Conservation (phyloP, 2,797 vertebrate genomes). For the Oreortyx pictus region DNA sequence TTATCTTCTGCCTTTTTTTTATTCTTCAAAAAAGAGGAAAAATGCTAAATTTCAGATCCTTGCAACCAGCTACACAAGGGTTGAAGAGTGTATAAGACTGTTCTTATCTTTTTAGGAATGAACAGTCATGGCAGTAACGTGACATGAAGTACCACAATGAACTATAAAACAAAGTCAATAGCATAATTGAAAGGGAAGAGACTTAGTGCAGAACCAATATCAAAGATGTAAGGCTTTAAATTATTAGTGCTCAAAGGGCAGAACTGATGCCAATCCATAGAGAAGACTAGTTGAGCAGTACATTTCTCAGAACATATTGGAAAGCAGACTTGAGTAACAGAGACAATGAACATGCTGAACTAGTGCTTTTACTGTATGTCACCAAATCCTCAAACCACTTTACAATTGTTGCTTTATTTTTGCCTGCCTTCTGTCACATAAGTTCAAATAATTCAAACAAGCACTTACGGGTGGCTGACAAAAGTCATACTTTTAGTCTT, state of each 20-base stretch:
- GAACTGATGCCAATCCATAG: conserved; percentile 37
- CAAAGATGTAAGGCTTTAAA: conserved; percentile 40
- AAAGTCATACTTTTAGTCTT: conserved; percentile 31
- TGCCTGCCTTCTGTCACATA: background rate
- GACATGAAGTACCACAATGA: conserved; percentile 16
- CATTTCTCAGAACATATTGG: conserved; percentile 43
- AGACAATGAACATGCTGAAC: conserved; percentile 36
- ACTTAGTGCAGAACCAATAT: conserved; percentile 34
- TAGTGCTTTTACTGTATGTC: conserved; percentile 15
- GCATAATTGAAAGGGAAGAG: conserved; percentile 65
- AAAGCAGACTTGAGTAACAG: conserved; percentile 52
- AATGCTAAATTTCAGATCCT: background rate
- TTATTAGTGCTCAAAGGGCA: conserved; percentile 57
- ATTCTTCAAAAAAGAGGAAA: background rate
- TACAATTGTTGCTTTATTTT: conserved; percentile 32
- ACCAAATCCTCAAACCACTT: conserved; percentile 43
- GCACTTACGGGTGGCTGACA: conserved; percentile 6
- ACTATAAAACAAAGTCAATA: conserved; percentile 54
- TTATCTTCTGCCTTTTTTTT: background rate
- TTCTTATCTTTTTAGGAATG: conserved; percentile 8
- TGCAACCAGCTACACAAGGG: background rate
- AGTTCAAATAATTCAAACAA: conserved; percentile 10
- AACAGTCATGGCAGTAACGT: background rate
- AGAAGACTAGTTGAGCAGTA: conserved; percentile 14
- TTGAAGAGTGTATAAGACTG: background rate